Conservation (phyloP, 2,797 vertebrate genomes). For the Amphiprion clarkii region DNA sequence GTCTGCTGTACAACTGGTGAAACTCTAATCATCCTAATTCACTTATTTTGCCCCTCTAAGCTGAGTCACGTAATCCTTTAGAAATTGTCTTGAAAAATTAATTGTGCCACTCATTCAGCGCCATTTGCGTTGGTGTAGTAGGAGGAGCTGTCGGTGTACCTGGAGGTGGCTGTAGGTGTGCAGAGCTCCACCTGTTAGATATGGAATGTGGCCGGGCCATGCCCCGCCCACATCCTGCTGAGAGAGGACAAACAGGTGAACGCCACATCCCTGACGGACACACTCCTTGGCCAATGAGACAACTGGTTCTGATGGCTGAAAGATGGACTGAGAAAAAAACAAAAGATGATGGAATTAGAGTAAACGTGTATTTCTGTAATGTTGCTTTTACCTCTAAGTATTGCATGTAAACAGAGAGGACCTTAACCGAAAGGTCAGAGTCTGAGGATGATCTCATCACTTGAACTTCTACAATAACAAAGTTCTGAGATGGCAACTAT, state of each 20-base stretch:
- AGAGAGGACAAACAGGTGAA: constrained; percentile 85
- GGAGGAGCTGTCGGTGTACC: constrained; percentile 62
- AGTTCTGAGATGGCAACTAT: no score
- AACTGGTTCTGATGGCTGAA: constrained; percentile 79
- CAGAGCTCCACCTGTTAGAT: constrained; percentile 83
- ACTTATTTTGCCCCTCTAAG: not conserved
- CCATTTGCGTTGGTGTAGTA: no score
- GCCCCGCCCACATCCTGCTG: constrained; percentile 84
- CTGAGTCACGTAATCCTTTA: no score
- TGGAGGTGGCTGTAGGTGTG: constrained; percentile 82
- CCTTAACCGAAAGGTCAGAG: not conserved
- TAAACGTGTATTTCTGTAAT: no score
- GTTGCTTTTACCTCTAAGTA: not conserved
- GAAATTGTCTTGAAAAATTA: no score
- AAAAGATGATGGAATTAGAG: not conserved
- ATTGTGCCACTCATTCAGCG: no score
- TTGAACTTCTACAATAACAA: not conserved
- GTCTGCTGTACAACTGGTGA: no score
- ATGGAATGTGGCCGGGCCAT: constrained; percentile 84
- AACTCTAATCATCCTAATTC: not conserved
- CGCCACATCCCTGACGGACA: constrained; percentile 83
- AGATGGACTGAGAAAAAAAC: constrained; percentile 77
- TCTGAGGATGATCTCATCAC: not conserved
- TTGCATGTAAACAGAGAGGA: no score
- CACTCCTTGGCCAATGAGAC: constrained; percentile 82